Evolutionary conservation across 1,140 invertebrate species (phyloP), one percentile per base, ranked within the genome.

Genomic region (Mycetomoellerius zeteki): DNA sequence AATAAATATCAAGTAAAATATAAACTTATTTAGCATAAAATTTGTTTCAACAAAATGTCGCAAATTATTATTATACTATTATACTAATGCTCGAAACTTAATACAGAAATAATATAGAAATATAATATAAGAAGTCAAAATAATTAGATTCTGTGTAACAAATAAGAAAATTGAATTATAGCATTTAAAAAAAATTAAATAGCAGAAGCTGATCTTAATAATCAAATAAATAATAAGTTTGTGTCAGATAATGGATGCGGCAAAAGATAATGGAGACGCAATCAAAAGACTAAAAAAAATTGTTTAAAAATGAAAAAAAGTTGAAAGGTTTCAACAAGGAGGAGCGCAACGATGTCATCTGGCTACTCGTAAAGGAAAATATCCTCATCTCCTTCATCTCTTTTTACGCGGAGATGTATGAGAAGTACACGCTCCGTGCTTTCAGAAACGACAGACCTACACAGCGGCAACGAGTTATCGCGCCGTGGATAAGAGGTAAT

Each of bases 401-500:
- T 67, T 86, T 81, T 76, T 85, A 76, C 77, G 19, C 76, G 3
- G 50, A 62, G 78, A 87, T 69, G 47, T 85, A 60, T 54, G 50
- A 16, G 73, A 65, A 85, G 73, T 65, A 85, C 56, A 60, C 54
- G 80, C 56, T 60, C 16, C 80, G 73, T 85, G 60, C 58, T 62
- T 77, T 85, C 50, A 60, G 82, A 85, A 85, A 85, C 82, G 60
- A 85, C 80, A 75, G 37, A 78, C 75, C 60, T 52, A 27, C 64
- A 75, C 52, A 72, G 52, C 58, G 75, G 37, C 50, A 43, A 33
- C 77, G 86, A 80, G 81, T 87, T 89, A 82, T 78, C 89, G 80
- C 50, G 47, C 52, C 76, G 52, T 71, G 90, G 76, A 86, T 87
- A 85, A 76, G 87, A 86, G 91, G 78, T 88, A 91, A 92, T 92